Base-by-base conservation (phyloP, 1,140 invertebrate species). In the Heliconius himera region DNA sequence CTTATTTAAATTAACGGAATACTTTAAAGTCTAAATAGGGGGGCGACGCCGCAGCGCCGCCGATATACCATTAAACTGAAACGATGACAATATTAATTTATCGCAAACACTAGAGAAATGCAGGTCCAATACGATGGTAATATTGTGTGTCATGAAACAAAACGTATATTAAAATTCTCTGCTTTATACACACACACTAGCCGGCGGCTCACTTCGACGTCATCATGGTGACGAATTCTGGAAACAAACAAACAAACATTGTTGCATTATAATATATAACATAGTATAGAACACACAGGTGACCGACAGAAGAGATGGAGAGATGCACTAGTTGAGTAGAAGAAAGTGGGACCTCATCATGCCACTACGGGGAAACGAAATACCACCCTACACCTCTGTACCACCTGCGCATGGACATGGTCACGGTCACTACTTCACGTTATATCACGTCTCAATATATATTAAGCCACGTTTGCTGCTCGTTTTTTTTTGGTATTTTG, bases 171-270 rank as follows among this genome's bases (percentile, higher is more conserved):
- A 94, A 91, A 93, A 94, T 92, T 94, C 93, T 94, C 93, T 92
- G 89, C 92, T 92, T 93, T 95, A 91, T 95, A 95, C 94, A 95
- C 95, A 94, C 93, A 93, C 92, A 94, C 92, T 92, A 90, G 87
- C 89, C 91, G 90, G 85, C 89, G 88, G 91, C 96, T 96, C 98
- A 99, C 97, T 99, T 99, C 96, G 98, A 99, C 96, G 98, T 99
- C 98, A 99, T 99, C 98, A 99, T 99, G 96, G 98, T 99, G 96
- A 99, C 98, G 96, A 99, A 99, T 97, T 99, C 98, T 98, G 97
- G 74, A 98, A 97, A 91, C 95, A 95, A 93, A 95, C n/a, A n/a
- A n/a, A n/a, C 18, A 90, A 92, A 92, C 85, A 46, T 46, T 46
- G 41, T 81, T 87, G 33, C 75, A 87, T 91, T 87, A 92, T 8